Percentiles rank a stretch among this genome's conserved stretches.
Conservation (phyloP, 2,888 invertebrate species). For the Trachelus tabidus region DNA sequence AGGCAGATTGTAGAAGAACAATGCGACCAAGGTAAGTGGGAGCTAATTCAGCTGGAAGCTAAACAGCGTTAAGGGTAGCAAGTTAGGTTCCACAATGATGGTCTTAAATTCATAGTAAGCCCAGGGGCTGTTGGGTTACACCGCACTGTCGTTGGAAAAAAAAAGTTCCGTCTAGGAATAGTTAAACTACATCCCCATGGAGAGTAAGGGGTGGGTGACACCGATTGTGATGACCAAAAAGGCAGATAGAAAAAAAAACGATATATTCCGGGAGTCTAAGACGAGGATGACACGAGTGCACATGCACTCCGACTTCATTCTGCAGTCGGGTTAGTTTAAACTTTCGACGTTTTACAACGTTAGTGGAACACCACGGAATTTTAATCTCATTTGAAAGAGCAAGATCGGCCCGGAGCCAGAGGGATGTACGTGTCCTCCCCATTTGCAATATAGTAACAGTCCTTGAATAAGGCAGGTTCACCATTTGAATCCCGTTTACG, state of each 20-base stretch:
- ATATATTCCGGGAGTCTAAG: neutral
- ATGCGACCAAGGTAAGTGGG: conserved; percentile 40
- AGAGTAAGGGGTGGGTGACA: conserved; percentile 10
- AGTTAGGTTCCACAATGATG: conserved; percentile 26
- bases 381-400: conserved; percentile 28
- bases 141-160: neutral
- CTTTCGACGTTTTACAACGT: conserved; percentile 9
- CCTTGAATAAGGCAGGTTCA: neutral
- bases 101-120: conserved; percentile 33
- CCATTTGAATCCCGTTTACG: neutral
- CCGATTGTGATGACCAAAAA: neutral
- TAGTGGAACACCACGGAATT: conserved; percentile 35
- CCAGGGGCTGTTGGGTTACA: neutral
- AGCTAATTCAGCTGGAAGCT: conserved; percentile 60
- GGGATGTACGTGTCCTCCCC: neutral
- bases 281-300: neutral
- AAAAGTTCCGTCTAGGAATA: neutral
- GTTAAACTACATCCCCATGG: neutral
- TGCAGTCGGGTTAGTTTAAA: neutral
- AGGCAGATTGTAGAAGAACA: conserved; percentile 46
- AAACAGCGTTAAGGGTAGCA: conserved; percentile 52
- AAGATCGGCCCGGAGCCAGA: neutral
- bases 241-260: neutral
- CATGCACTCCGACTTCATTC: neutral
- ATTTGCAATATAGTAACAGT: neutral